Evolutionary conservation across 2,888 invertebrate genomes (phyloP).

Genomic region (Syritta pipiens): DNA sequence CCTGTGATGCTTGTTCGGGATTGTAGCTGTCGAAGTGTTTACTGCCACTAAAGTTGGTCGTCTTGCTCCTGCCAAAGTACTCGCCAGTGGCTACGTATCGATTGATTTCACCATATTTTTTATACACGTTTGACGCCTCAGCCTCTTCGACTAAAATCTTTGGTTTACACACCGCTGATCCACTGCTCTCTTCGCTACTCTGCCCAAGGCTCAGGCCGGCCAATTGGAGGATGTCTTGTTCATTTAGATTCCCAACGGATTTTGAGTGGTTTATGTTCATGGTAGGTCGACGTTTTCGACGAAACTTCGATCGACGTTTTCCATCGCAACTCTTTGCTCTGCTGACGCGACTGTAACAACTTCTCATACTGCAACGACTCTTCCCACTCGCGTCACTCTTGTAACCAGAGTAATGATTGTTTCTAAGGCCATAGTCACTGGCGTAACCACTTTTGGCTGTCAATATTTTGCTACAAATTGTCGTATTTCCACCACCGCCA

Average conservation of each 20-base stretch:
- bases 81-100: constrained; percentile 80
- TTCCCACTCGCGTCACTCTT: constrained; percentile 83
- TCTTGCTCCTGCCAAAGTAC: constrained; percentile 74
- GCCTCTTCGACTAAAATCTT: constrained; percentile 73
- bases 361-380: constrained; percentile 82
- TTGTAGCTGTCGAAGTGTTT: constrained; percentile 30
- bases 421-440: constrained; percentile 81
- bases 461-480: constrained; percentile 79
- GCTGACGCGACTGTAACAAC: constrained; percentile 82
- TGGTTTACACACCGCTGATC: constrained; percentile 76
- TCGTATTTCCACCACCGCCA: constrained; percentile 73
- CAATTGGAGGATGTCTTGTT: constrained; percentile 82
- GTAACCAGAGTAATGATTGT: constrained; percentile 80
- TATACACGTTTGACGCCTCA: constrained; percentile 76
- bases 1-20: constrained; percentile 26
- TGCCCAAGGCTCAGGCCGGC: constrained; percentile 82
- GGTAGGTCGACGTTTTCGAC: constrained; percentile 74
- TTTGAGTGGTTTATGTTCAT: constrained; percentile 76
- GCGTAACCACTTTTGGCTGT: constrained; percentile 81
- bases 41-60: background rate
- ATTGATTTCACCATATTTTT: constrained; percentile 79
- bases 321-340: constrained; percentile 77
- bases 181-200: constrained; percentile 79
- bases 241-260: constrained; percentile 79
- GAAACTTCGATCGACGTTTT: constrained; percentile 77